Evolutionary conservation across 2,797 vertebrate species (phyloP).

Genomic region (Euthynnus affinis): DNA sequence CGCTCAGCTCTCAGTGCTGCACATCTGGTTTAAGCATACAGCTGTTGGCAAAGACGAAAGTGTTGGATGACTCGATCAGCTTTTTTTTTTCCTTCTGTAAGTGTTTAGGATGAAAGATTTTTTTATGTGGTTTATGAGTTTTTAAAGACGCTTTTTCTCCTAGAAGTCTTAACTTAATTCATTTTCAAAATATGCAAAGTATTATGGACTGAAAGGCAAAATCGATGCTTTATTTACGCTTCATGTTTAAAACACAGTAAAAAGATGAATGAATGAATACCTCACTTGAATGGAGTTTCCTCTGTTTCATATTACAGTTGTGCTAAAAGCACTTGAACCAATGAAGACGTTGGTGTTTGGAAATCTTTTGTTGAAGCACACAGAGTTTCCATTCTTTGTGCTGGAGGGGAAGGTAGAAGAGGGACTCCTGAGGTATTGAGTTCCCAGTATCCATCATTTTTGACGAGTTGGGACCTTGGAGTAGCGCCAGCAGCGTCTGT

Average conservation of each 20-base stretch:
- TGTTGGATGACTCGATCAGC: constrained; percentile 62
- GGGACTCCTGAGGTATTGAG: constrained; percentile 87
- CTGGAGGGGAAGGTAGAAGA: constrained; percentile 82
- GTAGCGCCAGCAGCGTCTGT: constrained; percentile 82
- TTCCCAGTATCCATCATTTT: constrained; percentile 94
- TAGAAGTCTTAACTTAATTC: constrained; percentile 10
- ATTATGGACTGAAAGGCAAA: constrained; percentile 14
- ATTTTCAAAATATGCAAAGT: constrained; percentile 34
- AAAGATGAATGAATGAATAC: constrained; percentile 13
- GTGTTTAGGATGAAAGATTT: constrained; percentile 42
- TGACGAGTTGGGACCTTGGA: constrained; percentile 86
- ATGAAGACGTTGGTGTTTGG: constrained; percentile 48
- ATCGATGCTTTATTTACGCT: constrained; percentile 14
- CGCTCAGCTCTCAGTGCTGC: constrained; percentile 63
- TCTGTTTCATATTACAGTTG: constrained; percentile 53
- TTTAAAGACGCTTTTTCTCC: constrained; percentile 38
- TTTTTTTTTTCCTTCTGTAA: constrained; percentile 40
- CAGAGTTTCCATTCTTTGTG: constrained; percentile 79
- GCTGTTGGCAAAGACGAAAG: constrained; percentile 77
- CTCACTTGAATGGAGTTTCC: constrained; percentile 15
- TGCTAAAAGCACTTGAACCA: constrained; percentile 55
- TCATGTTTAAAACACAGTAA: constrained; percentile 8
- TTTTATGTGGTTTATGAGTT: constrained; percentile 31
- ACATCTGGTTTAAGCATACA: constrained; percentile 80
- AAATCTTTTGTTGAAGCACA: constrained; percentile 78